Conservation (phyloP, 1,140 invertebrate genomes). For the Papilio glaucus region DNA sequence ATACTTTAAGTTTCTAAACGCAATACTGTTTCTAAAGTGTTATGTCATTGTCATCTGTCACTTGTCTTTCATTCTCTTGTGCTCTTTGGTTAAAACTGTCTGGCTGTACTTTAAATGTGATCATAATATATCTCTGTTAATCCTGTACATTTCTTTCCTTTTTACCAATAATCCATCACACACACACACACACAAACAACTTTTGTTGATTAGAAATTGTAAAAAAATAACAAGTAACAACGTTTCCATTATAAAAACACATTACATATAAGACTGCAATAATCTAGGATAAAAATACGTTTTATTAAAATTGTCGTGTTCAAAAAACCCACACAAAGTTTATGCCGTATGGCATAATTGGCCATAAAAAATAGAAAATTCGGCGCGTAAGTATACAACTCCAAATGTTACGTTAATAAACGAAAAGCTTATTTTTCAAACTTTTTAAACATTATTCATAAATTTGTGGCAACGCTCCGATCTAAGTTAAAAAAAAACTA, state of each 20-base stretch:
- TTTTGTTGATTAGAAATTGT: slow-evolving; percentile 53
- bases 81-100: too few species aligned
- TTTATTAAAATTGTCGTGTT: slow-evolving; percentile 26
- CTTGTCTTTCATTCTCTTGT: too few species aligned
- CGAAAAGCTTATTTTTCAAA: slow-evolving; percentile 1
- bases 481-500: background rate
- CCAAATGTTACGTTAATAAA: slow-evolving; percentile 23
- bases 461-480: slow-evolving; percentile 1
- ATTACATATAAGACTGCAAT: slow-evolving; percentile 33
- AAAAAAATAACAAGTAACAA: slow-evolving; percentile 63
- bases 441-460: slow-evolving; percentile 1
- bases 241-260: slow-evolving; percentile 43
- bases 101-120: too few species aligned
- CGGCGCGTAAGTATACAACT: slow-evolving; percentile 11
- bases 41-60: too few species aligned
- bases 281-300: slow-evolving; percentile 6
- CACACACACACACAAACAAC: slow-evolving; percentile 36
- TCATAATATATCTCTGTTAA: too few species aligned
- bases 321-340: slow-evolving; percentile 17
- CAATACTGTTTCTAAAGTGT: too few species aligned
- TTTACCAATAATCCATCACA: too few species aligned
- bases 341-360: background rate
- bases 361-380: slow-evolving; percentile 25
- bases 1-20: too few species aligned
- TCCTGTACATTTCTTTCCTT: too few species aligned